phyloP scores from a whole-genome alignment of 2,888 invertebrate species.

The Aphidius colemani region DNA sequence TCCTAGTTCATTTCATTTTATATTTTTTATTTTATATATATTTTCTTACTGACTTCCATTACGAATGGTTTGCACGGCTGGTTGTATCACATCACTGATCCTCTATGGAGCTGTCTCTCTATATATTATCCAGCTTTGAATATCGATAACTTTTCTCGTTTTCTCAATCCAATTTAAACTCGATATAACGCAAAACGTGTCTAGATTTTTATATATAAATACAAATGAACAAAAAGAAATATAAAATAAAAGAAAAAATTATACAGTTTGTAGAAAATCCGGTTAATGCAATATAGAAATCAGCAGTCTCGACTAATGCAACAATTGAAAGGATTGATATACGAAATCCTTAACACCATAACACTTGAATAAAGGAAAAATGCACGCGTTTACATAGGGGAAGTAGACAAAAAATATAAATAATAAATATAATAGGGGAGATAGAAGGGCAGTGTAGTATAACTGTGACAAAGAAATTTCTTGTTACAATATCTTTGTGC shows the following conservation, averaged over 20 bases:
- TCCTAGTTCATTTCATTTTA: conserved; percentile 20
- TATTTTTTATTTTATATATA: conserved; percentile 4
- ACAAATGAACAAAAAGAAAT: background rate
- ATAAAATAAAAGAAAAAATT: background rate
- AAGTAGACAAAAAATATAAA: too few relatives aligned
- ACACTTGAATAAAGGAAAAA: too few relatives aligned
- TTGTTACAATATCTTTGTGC: too few relatives aligned
- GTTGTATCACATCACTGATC: conserved; percentile 3
- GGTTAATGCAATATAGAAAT: too few relatives aligned
- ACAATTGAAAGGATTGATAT: too few relatives aligned
- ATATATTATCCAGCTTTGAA: conserved; percentile 2
- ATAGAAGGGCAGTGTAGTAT: too few relatives aligned
- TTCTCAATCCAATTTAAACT: conserved; percentile 2
- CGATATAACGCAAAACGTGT: background rate
- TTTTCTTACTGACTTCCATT: conserved; percentile 5
- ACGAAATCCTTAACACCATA: too few relatives aligned
- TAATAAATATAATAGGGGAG: too few relatives aligned
- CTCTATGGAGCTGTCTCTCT: background rate
- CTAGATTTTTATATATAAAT: background rate
- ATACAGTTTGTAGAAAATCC: too few relatives aligned
- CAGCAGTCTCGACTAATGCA: too few relatives aligned
- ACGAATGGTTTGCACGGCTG: conserved; percentile 17
- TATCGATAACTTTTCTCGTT: conserved; percentile 6
- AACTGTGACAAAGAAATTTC: too few relatives aligned
- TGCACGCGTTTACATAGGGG: too few relatives aligned